Conservation (phyloP, 1,140 invertebrate species). For the Zaprionus vittiger region DNA sequence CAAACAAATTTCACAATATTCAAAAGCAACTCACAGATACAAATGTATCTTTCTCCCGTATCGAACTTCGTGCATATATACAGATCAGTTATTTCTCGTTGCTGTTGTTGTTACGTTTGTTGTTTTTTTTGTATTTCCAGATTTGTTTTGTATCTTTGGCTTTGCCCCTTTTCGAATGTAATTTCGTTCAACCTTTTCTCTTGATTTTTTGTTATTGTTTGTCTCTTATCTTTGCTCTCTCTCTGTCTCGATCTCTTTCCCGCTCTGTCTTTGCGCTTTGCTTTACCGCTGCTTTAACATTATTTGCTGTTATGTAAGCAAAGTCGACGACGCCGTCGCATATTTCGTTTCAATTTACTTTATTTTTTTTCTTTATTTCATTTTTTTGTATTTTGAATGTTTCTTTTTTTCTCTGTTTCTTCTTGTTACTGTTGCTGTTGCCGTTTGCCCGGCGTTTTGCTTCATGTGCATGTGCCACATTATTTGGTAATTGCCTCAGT, state of each 20-base stretch:
- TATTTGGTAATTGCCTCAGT: constrained; percentile 77
- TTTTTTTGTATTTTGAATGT: constrained; percentile 61
- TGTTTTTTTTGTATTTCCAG: constrained; percentile 18
- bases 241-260: constrained; percentile 2
- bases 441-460: constrained; percentile 66
- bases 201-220: constrained; percentile 67
- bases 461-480: constrained; percentile 77
- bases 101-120: constrained; percentile 24
- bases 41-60: constrained; percentile 45
- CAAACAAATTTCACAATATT: constrained; percentile 47
- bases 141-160: constrained; percentile 44
- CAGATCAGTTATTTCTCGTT: constrained; percentile 36
- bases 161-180: constrained; percentile 72
- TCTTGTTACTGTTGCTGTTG: constrained; percentile 34
- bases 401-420: constrained; percentile 26
- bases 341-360: constrained; percentile 69
- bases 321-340: constrained; percentile 49
- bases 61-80: constrained; percentile 52
- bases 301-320: constrained; percentile 83
- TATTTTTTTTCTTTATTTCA: constrained; percentile 30
- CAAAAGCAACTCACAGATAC: constrained; percentile 24
- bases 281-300: constrained; percentile 80
- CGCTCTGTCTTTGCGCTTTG: constrained; percentile 48
- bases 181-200: constrained; percentile 53
- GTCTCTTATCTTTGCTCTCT: constrained; percentile 50